Base-by-base conservation (phyloP, 1,140 invertebrate genomes). In the Drosophila pectinifera region DNA sequence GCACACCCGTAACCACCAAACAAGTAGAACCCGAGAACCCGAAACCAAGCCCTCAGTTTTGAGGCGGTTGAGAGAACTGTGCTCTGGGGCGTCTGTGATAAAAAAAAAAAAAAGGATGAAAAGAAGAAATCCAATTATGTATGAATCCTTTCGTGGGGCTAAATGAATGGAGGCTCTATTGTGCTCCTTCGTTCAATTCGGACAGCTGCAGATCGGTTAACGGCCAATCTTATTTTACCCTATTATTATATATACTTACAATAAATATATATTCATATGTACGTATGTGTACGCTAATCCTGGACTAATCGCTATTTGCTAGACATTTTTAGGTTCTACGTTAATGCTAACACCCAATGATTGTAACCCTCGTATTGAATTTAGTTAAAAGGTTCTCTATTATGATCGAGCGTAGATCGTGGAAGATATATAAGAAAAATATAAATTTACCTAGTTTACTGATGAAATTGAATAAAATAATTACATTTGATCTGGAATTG, bases 71-170 rank as follows among this genome's bases (percentile, higher is more conserved):
- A 49, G 16, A 26, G 20, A 18, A 64, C 14, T 20, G 38, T 49
- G 45, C 39, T 57, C 39, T 46, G 31, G 53, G 49, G 69, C 61
- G 54, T 59, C 55, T 79, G 76, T 80, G 76, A 79, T 80, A 80
- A 61, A 10, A 49, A 6, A 3, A 28, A 49, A 10, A 13, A 22
- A 22, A 22, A 1, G 22, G 10, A 11, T 11, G 46, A 49, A 34
- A 31, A 20, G 28, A 26, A n/a, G n/a, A 46, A 41, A 46, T 39
- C 16, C 26, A 53, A 4, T 11, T 18, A 42, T 41, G 20, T 14
- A 34, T 14, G 24, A 39, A 34, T 28, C 26, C 43, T 28, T 18
- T 41, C 28, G 22, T 20, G 34, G 46, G 55, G 31, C 39, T n/a
- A 26, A 36, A n/a, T 13, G 28, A 64, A 18, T 18, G 57, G 28